Base-by-base conservation (phyloP, 1,140 invertebrate species). In the Paralvinella palmiformis region DNA sequence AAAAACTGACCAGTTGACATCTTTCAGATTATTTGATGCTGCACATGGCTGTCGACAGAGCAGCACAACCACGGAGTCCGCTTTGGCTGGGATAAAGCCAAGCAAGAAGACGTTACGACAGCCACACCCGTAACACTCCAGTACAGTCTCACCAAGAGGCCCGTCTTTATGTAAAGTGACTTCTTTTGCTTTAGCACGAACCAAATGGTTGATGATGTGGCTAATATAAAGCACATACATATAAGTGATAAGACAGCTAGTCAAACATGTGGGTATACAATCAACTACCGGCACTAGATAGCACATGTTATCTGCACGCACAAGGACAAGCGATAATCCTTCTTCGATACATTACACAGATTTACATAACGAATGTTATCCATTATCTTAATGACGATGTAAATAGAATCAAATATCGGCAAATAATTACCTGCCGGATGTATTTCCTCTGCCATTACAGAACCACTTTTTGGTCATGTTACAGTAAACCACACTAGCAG, bases 391-490 rank as follows among this genome's bases (percentile, higher is more conserved):
- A n/a, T n/a, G n/a, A n/a, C n/a, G n/a, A n/a, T 10, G 15, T 7
- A 7, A 10, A 24, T 53, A 10, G 10, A 10, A 15, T 15, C 10
- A 53, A 15, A 53, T n/a, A n/a, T n/a, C 36, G 32, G 5, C 4
- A 41, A 63, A 56, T 20, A 63, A 67, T 65, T 70, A 83, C 82
- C 82, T 84, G 55, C 96, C 96, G 17, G 94, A 95, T 3, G 96
- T 98, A 76, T 94, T 96, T 3, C 96, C 96, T 69, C 95, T 86
- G 5, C 95, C 95, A 86, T 99, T 99, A 79, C 97, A 99, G 77
- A 99, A 99, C 97, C 97, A 99, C 78, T 98, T 98, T 71, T 96
- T 95, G 76, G 96, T 98, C 44, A 92, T 86, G 79, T 97, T 98
- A 79, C 97, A 99, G 88, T 94, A 93, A 24, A 98, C 94, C 35